Conservation (phyloP, 1,140 invertebrate species). For the Hestina assimilis region DNA sequence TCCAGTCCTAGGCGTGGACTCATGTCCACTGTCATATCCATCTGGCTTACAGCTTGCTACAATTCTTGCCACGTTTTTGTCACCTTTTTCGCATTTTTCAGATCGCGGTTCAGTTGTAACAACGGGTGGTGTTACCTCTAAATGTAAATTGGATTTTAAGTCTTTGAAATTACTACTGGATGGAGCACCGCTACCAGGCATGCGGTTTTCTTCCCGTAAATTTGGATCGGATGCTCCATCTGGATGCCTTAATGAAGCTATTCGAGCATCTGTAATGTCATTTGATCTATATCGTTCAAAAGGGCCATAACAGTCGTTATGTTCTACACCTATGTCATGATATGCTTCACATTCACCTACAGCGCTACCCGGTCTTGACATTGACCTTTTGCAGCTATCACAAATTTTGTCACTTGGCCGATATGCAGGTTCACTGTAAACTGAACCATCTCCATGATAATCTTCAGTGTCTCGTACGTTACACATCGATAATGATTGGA, state of each 20-base stretch:
- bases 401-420: conserved; percentile 87
- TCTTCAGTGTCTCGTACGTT: conserved; percentile 83
- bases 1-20: conserved; percentile 87
- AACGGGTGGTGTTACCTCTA: conserved; percentile 75
- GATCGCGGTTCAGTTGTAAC: conserved; percentile 71
- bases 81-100: conserved; percentile 64
- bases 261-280: conserved; percentile 79
- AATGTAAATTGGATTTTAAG: conserved; percentile 80
- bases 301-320: conserved; percentile 68
- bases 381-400: conserved; percentile 85
- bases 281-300: conserved; percentile 66
- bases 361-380: conserved; percentile 85
- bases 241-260: conserved; percentile 89
- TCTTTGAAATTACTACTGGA: conserved; percentile 80
- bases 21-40: conserved; percentile 89
- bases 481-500: conserved; percentile 85
- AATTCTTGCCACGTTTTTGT: conserved; percentile 63
- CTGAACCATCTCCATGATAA: conserved; percentile 84
- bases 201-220: conserved; percentile 84
- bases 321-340: conserved; percentile 74
- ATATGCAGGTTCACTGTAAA: conserved; percentile 90
- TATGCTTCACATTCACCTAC: conserved; percentile 63
- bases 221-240: conserved; percentile 95
- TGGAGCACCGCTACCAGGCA: conserved; percentile 84
- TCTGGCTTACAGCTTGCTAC: conserved; percentile 79